Conservation (phyloP, 1,140 invertebrate species). For the Lanistes nyassanus region DNA sequence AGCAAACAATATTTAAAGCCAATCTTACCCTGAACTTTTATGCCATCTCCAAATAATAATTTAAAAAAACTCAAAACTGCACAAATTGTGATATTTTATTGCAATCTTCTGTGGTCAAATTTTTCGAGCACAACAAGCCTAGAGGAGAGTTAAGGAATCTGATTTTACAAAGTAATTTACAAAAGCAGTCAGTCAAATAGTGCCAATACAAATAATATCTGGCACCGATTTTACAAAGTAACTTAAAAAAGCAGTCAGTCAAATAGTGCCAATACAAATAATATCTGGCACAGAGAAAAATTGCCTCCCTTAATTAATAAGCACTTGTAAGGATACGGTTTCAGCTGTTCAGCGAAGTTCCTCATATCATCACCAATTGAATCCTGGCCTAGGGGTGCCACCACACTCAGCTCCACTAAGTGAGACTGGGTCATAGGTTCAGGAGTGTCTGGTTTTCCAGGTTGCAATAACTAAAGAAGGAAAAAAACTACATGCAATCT, state of each 20-base stretch:
- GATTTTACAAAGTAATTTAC: neutral
- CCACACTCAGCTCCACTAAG: constrained; percentile 92
- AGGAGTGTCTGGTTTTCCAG: constrained; percentile 71
- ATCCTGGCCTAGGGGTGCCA: constrained; percentile 90
- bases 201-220: neutral
- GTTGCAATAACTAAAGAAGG: constrained; percentile 74
- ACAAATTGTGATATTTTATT: neutral
- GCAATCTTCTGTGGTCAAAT: constrained; percentile 36
- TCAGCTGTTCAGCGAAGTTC: constrained; percentile 92
- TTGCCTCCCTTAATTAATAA: neutral
- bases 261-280: neutral
- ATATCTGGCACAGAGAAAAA: neutral
- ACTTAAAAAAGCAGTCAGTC: neutral
- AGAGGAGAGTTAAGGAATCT: neutral
- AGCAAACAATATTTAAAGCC: no score
- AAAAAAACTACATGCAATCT: no score
- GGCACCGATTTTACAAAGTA: neutral
- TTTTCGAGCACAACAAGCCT: constrained; percentile 32
- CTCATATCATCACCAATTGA: constrained; percentile 96
- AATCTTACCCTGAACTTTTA: no score
- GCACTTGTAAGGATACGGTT: constrained; percentile 73
- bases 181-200: neutral
- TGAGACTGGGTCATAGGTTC: constrained; percentile 93
- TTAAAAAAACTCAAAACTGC: no score
- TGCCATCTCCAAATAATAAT: no score